These are phyloP conservation scores for Pteria penguin DNA, from an alignment of 2,888 invertebrate genomes.

Conservation along the genomic window DNA sequence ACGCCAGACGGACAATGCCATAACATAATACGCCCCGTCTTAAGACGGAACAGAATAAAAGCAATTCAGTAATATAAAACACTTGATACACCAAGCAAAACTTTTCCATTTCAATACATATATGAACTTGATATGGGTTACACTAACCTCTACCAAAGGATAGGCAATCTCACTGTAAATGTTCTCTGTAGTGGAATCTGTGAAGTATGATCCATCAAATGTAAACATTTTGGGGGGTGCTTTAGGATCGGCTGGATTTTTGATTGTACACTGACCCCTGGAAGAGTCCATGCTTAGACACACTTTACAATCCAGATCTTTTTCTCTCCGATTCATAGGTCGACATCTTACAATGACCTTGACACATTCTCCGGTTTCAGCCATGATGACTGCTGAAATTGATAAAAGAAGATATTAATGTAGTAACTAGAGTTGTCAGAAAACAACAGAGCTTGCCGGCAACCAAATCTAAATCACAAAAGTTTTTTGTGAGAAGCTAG, in stretches of 20 bases:
- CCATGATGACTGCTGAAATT: slow-evolving; percentile 42
- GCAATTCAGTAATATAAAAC: too few relatives aligned
- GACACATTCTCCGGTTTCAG: slow-evolving; percentile 84
- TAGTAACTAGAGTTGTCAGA: too few relatives aligned
- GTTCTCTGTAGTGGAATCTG: slow-evolving; percentile 89
- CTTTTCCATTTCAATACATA: too few relatives aligned
- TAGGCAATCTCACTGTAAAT: slow-evolving; percentile 94
- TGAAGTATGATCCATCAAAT: slow-evolving; percentile 91
- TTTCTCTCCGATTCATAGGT: slow-evolving; percentile 90
- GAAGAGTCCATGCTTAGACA: slow-evolving; percentile 82
- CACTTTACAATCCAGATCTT: slow-evolving; percentile 85
- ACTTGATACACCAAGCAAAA: too few relatives aligned
- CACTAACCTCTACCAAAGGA: slow-evolving; percentile 87
- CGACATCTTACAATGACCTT: slow-evolving; percentile 92
- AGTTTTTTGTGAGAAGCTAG: too few relatives aligned
- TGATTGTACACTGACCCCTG: slow-evolving; percentile 83
- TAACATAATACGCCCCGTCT: too few relatives aligned
- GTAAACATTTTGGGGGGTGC: slow-evolving; percentile 83
- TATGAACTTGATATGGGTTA: too few relatives aligned
- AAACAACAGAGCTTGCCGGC: too few relatives aligned
- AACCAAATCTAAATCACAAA: too few relatives aligned
- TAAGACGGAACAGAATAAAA: too few relatives aligned
- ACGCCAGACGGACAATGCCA: too few relatives aligned
- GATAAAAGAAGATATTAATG: too few relatives aligned
- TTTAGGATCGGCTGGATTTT: slow-evolving; percentile 73